Percentiles rank a stretch among this genome's conserved stretches.
phyloP scores from a whole-genome alignment of 2,797 vertebrate species.

The Chelon labrosus region DNA sequence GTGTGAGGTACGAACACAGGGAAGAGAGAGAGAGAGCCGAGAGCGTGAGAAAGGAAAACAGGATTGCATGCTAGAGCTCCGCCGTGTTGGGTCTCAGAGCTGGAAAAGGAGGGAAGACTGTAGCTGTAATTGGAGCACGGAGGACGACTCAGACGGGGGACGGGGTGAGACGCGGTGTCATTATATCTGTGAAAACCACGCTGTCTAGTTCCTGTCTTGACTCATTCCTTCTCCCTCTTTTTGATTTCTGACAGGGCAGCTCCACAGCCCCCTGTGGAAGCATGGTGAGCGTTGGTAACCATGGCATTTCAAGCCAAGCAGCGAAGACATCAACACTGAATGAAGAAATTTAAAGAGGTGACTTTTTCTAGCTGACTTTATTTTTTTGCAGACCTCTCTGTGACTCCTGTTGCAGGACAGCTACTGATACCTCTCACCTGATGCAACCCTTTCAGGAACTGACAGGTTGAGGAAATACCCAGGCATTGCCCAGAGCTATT shows the following conservation, averaged over 20 bases:
- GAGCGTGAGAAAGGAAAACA: conserved; percentile 68
- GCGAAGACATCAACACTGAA: conserved; percentile 1
- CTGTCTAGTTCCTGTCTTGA: conserved; percentile 52
- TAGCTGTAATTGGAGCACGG: conserved; percentile 46
- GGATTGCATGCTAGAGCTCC: conserved; percentile 48
- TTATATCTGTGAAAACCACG: conserved; percentile 50
- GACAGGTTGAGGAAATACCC: conserved; percentile 27
- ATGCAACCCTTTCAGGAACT: conserved; percentile 48
- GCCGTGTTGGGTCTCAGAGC: conserved; percentile 41
- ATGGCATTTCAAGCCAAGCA: neutral
- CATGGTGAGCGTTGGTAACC: conserved; percentile 17
- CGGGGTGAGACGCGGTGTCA: conserved; percentile 49
- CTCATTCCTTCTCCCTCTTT: conserved; percentile 44
- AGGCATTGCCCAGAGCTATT: conserved; percentile 29
- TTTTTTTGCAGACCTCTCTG: neutral
- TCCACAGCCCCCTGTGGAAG: conserved; percentile 16
- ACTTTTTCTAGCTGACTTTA: conserved; percentile 35
- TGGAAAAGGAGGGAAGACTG: conserved; percentile 22
- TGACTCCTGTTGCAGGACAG: neutral
- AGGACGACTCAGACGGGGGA: conserved; percentile 42
- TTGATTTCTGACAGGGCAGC: conserved; percentile 51
- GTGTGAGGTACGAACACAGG: conserved; percentile 45
- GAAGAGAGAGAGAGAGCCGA: conserved; percentile 25
- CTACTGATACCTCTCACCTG: conserved; percentile 32
- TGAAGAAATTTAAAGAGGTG: conserved; percentile 11